Evolutionary conservation across 2,113 vertebrate species (phyloP).

Genomic region (Nothobranchius kuhntae): DNA sequence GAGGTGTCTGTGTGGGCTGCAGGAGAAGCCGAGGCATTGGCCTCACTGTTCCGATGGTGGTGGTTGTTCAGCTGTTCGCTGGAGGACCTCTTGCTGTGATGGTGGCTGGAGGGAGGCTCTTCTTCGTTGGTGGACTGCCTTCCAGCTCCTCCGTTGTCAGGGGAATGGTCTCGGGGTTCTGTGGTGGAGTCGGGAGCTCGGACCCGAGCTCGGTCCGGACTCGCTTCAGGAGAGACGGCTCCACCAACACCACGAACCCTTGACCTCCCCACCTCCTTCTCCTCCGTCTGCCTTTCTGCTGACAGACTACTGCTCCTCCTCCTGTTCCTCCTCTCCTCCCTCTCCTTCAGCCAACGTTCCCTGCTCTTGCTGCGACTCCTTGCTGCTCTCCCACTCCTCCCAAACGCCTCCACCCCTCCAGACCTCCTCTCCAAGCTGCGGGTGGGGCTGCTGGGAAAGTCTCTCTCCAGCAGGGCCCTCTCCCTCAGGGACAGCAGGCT

Average conservation of each 20-base stretch:
- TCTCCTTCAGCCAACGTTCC: constrained; percentile 88
- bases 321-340: constrained; percentile 85
- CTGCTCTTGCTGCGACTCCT: constrained; percentile 88
- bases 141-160: constrained; percentile 64
- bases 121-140: constrained; percentile 49
- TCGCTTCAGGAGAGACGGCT: constrained; percentile 81
- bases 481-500: constrained; percentile 84
- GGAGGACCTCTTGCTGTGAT: constrained; percentile 73
- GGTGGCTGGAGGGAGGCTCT: constrained; percentile 72
- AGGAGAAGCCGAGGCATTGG: constrained; percentile 45
- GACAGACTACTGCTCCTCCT: constrained; percentile 85
- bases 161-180: constrained; percentile 83
- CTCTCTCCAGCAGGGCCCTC: constrained; percentile 84
- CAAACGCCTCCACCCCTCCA: constrained; percentile 79
- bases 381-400: constrained; percentile 64
- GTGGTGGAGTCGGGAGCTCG: constrained; percentile 84
- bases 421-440: constrained; percentile 85
- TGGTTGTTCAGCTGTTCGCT: constrained; percentile 81
- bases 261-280: constrained; percentile 83
- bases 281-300: constrained; percentile 76
- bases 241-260: constrained; percentile 74
- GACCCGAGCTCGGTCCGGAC: constrained; percentile 86
- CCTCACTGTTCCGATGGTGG: constrained; percentile 83
- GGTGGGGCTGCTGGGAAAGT: constrained; percentile 84
- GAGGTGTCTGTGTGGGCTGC: constrained; percentile 62